Conservation (phyloP, 2,888 invertebrate genomes). For the Lutraria lutraria region DNA sequence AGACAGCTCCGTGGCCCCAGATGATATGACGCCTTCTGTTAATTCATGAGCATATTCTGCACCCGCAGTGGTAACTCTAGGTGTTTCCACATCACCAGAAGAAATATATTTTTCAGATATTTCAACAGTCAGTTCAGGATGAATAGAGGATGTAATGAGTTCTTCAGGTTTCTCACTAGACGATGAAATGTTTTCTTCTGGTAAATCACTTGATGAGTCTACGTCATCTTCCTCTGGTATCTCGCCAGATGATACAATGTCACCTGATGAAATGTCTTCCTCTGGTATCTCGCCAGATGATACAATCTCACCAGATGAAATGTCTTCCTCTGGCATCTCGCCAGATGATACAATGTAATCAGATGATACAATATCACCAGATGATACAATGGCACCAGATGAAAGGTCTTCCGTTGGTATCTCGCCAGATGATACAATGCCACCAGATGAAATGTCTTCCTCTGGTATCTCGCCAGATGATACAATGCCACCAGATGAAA, state of each 20-base stretch:
- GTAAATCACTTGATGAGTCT: not conserved
- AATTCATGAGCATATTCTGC: not conserved
- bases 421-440: not conserved
- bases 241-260: constrained; percentile 11
- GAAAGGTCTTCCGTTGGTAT: not conserved
- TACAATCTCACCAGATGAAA: not conserved
- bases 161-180: constrained; percentile 3
- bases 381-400: not conserved
- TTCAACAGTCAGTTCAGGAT: not conserved
- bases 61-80: not conserved
- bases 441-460: constrained; percentile 22
- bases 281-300: constrained; percentile 1
- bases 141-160: not conserved
- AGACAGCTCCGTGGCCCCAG: not conserved
- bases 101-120: not conserved
- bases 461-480: not conserved
- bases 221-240: not conserved
- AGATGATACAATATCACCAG: not conserved
- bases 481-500: not conserved
- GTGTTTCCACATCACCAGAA: not conserved
- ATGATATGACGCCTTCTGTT: not conserved
- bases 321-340: not conserved
- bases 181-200: not conserved
- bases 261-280: not conserved
- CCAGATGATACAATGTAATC: constrained; percentile 2